Evolutionary conservation across 2,888 invertebrate genomes (phyloP), one percentile per base, ranked within the genome.

Genomic region (Habrosyne pyritoides): DNA sequence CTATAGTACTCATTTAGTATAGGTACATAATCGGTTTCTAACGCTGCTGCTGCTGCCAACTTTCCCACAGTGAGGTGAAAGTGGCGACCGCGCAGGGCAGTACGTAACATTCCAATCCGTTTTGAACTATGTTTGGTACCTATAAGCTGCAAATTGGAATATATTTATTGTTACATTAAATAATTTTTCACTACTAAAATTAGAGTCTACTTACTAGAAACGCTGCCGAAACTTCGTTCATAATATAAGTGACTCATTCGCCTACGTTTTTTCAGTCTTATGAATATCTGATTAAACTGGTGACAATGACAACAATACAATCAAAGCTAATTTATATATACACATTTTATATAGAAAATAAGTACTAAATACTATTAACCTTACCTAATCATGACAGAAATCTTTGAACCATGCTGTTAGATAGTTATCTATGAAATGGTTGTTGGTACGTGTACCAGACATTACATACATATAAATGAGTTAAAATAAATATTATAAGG

Each of bases 61-160:
- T 91, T 91, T 91, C 91, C 81, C 89, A 83, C 81, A 79, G 81
- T 75, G 75, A 71, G 89, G 91, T 85, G 91, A 91, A 91, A 91
- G 91, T 91, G 80, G 81, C 82, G 80, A 79, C 78, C 76, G 82
- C 75, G 73, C 79, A 80, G 71, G 82, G 82, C 84, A 77, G 73
- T 78, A 79, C 83, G 79, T 81, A 82, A 85, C 87, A 85, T 86
- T 86, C 84, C 86, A 75, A 84, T 81, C 80, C 78, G 82, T 86
- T 85, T 84, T 79, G 77, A 77, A 78, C 74, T 79, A 79, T 77
- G 81, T 79, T 83, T 79, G 48, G 61, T 28, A n/a, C n/a, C n/a
- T n/a, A 18, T 42, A 42, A 42, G 6, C 12, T 42, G 2, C 36
- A 2, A 42, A 42, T 12, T 5, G 7, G 36, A 42, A 42, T 18